phyloP scores from a whole-genome alignment of 2,888 invertebrate species.

The Neoscelio sp. region DNA sequence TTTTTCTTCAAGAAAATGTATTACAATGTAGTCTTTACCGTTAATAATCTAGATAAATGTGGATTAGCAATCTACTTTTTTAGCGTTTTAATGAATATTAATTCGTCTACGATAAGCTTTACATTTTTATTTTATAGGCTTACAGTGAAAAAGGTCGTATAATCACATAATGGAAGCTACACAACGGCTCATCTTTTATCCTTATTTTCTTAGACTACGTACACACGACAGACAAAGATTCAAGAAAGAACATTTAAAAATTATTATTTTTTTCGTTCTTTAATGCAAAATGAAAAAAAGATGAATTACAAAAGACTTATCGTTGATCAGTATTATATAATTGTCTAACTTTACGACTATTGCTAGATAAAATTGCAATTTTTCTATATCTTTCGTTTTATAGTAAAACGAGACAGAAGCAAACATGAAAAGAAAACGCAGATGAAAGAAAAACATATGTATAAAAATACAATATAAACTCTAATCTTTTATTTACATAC shows the following conservation, averaged over 20 bases:
- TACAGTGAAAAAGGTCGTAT: slow-evolving; percentile 10
- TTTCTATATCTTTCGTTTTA: not conserved
- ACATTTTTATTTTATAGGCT: slow-evolving; percentile 38
- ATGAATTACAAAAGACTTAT: too few species aligned
- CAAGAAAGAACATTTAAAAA: too few species aligned
- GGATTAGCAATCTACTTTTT: slow-evolving; percentile 42
- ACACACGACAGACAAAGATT: not conserved
- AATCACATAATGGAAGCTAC: slow-evolving; percentile 1
- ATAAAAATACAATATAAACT: slow-evolving; percentile 27
- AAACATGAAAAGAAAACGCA: too few species aligned
- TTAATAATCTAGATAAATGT: slow-evolving; percentile 37
- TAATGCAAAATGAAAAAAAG: too few species aligned
- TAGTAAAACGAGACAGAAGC: not conserved
- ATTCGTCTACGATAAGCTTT: slow-evolving; percentile 28
- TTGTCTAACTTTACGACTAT: too few species aligned
- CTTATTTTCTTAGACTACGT: not conserved
- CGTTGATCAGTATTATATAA: too few species aligned
- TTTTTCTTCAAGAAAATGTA: slow-evolving; percentile 19
- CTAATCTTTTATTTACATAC: slow-evolving; percentile 35
- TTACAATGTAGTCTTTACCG: slow-evolving; percentile 32
- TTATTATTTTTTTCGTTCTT: too few species aligned
- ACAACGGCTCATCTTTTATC: slow-evolving; percentile 9
- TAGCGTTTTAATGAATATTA: slow-evolving; percentile 39
- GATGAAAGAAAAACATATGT: not conserved
- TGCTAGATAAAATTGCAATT: too few species aligned